Percentiles rank a stretch among this genome's conserved stretches.
Conservation (phyloP, 2,113 vertebrate genomes). For the Copsychus sechellarum region DNA sequence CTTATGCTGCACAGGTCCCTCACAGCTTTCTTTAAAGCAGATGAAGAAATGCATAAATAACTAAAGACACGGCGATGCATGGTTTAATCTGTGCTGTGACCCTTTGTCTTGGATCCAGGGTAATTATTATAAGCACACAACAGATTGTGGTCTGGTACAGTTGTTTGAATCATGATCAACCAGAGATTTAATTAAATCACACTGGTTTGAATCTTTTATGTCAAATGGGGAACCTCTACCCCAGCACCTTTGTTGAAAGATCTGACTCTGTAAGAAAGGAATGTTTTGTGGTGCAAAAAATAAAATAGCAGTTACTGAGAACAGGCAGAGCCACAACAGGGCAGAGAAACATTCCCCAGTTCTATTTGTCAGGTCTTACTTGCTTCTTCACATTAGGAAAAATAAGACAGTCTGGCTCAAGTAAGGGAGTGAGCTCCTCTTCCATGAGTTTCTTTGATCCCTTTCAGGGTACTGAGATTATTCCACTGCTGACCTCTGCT, state of each 20-base stretch:
- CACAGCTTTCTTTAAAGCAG: not conserved
- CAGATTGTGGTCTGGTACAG: not conserved
- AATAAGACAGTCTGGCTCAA: not conserved
- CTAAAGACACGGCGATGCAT: fast-evolving
- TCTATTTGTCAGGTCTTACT: not conserved
- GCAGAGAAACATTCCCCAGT: not conserved
- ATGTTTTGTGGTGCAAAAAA: not conserved
- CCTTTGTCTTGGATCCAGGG: not conserved
- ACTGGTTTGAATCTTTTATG: not conserved
- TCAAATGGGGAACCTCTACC: not conserved
- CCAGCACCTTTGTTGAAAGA: not conserved
- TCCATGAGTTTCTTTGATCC: not conserved
- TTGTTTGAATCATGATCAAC: not conserved
- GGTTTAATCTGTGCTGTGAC: not conserved
- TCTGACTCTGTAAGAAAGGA: not conserved
- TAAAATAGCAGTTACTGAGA: not conserved
- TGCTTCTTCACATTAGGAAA: not conserved
- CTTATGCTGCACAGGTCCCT: not conserved
- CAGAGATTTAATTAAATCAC: not conserved
- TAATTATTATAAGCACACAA: not conserved
- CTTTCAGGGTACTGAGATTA: conserved; percentile 73
- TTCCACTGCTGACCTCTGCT: conserved; percentile 71
- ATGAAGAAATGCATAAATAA: not conserved
- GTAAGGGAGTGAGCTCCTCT: not conserved
- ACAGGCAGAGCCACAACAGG: not conserved